Conservation (phyloP, 2,888 invertebrate genomes). For the Dastarcus helophoroides region DNA sequence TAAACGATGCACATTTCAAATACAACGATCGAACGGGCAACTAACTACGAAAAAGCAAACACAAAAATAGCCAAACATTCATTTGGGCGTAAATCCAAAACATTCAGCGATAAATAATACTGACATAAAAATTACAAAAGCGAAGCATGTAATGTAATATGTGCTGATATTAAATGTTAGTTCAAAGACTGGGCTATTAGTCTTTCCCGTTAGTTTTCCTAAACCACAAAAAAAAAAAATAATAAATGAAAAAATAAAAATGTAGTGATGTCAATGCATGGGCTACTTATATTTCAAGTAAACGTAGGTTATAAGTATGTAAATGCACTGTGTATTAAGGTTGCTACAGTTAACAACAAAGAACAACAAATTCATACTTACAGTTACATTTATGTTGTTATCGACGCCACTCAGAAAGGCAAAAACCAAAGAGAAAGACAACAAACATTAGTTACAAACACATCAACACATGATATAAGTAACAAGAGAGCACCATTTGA, state of each 20-base stretch:
- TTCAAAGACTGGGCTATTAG: conserved; percentile 13
- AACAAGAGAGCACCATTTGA: no score
- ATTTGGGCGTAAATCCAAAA: conserved; percentile 1
- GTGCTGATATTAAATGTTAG: not conserved
- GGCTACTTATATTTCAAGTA: no score
- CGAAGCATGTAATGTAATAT: not conserved
- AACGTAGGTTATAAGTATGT: no score
- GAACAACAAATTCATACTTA: conserved; percentile 34
- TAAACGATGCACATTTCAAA: no score
- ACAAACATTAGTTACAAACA: conserved; percentile 18
- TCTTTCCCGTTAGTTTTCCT: conserved; percentile 38
- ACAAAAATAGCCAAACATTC: no score
- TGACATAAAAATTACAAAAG: conserved; percentile 5
- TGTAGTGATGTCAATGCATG: no score
- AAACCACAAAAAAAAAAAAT: conserved; percentile 17
- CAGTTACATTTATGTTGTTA: conserved; percentile 36
- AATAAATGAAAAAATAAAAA: conserved; percentile 11
- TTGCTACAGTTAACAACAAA: conserved; percentile 20
- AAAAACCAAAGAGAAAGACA: conserved; percentile 43
- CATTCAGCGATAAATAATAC: not conserved
- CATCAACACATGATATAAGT: no score
- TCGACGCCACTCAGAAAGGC: conserved; percentile 41
- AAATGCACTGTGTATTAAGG: no score
- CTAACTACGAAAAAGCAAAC: no score
- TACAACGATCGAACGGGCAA: no score